phyloP scores from a whole-genome alignment of 1,140 invertebrate species.

The Aphaenogaster floridana region DNA sequence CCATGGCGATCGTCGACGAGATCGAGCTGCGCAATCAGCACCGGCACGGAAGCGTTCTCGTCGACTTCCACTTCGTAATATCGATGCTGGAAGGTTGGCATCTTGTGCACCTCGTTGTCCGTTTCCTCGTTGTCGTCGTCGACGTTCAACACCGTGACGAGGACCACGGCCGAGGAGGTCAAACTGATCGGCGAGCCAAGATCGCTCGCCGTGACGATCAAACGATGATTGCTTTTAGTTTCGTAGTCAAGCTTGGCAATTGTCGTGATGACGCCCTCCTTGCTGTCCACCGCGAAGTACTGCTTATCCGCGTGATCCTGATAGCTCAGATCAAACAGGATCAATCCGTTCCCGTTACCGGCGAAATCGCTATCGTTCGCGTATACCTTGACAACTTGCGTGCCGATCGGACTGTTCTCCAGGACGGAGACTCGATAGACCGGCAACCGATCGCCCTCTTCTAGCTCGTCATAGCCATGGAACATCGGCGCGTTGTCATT shows the following conservation, averaged over 20 bases:
- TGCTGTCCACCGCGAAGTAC: conserved; percentile 93
- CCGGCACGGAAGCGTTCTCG: conserved; percentile 91
- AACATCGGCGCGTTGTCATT: conserved; percentile 93
- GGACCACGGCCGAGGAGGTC: conserved; percentile 92
- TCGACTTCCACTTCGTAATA: conserved; percentile 93
- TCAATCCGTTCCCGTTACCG: conserved; percentile 94
- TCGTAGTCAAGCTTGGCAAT: conserved; percentile 92
- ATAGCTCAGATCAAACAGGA: conserved; percentile 90
- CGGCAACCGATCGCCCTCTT: conserved; percentile 84
- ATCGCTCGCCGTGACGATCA: conserved; percentile 94
- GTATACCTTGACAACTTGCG: conserved; percentile 90
- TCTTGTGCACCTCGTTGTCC: conserved; percentile 81
- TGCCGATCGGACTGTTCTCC: conserved; percentile 91
- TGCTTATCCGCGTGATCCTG: conserved; percentile 85
- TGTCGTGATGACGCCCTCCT: conserved; percentile 93
- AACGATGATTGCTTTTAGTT: conserved; percentile 89
- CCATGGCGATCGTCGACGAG: conserved; percentile 88
- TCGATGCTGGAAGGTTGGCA: conserved; percentile 90
- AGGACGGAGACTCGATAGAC: conserved; percentile 91
- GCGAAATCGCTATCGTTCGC: conserved; percentile 95
- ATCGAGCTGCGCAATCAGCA: conserved; percentile 91
- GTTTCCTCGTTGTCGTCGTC: conserved; percentile 84
- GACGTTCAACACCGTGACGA: conserved; percentile 90
- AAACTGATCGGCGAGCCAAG: conserved; percentile 92
- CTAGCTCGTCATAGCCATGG: conserved; percentile 90